Evolutionary conservation across 2,888 invertebrate genomes (phyloP), one percentile per base, ranked within the genome.

Genomic region (Oscheius sp.): DNA sequence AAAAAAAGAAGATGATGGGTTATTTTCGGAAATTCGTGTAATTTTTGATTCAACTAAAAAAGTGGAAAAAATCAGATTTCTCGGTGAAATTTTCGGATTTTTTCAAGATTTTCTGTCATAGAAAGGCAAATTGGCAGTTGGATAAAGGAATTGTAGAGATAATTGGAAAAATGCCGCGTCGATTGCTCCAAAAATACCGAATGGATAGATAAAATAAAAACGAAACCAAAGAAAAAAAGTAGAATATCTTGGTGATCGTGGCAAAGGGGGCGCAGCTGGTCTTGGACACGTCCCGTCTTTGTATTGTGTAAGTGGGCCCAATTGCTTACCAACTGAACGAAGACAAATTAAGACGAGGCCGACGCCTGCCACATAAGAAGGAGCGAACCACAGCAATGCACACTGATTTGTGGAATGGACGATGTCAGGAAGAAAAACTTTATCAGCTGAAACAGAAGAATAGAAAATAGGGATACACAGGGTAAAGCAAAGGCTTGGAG

Each of bases 281-380:
- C 61, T 12, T 43, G 16, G 21, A 61, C 43, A 41, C 61, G 43
- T 23, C 61, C 12, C 29, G 41, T 18, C 66, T 66, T 66, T 66
- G 66, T 66, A 52, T 66, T 27, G 66, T 66, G 29, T 66, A 66
- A 66, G 29, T 66, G 52, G 52, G 21, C 27, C 61, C 52, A 66
- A 66, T 66, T 66, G 66, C 66, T 66, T 66, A 66, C 66, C 66
- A 66, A 52, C 66, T 52, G 66, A 66, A 66, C 66, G 66, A 66
- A 66, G 66, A 66, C 66, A 52, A 66, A 66, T 66, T 66, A 66
- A 66, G 66, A 66, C 66, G 66, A 49, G 66, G 66, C 66, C 66
- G 66, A 49, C 66, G 66, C 52, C 66, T 66, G 66, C 66, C 66
- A 66, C 66, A 66, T 66, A 66, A 16, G 25, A 58, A 27, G 23